Base-by-base conservation (phyloP, 1,140 invertebrate species). In the Drosophila ohnishii region DNA sequence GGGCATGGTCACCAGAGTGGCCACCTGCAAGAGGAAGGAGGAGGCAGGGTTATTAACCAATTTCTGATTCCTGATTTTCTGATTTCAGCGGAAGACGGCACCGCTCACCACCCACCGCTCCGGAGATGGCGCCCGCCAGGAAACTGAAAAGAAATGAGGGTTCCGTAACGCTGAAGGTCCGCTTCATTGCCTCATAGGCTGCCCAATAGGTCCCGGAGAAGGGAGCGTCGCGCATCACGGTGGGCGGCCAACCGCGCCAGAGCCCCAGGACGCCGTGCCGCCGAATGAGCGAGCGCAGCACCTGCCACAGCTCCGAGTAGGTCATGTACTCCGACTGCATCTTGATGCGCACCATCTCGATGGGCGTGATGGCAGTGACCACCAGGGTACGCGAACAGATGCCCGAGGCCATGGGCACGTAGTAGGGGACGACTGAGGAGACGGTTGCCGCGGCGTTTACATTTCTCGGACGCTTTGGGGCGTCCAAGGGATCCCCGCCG, bases 131-230 rank as follows among this genome's bases (percentile, higher is more conserved):
- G 55, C 98, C 98, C 84, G 95, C 95, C 44, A 95, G 75, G 90
- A 99, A 97, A 92, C 96, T 97, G 78, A 97, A 96, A 40, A 93
- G 77, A 92, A 99, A 96, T 44, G 94, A 93, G 28, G 97, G 95
- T 60, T 95, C 92, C 57, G 93, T 86, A 62, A 93, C 90, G 72
- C 93, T 92, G 78, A 93, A 93, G 80, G 92, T 70, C 71, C 92
- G 91, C 92, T 99, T 99, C 28, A 97, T 93, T n/a, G 93, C 93
- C 93, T 99, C 98, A 93, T 99, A 99, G 78, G 93, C 94, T 11
- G 95, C 94, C 98, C 98, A 99, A 92, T 99, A 99, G 76, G 99
- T 94, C 30, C 97, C 97, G 81, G 98, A 99, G 92, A 99, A 99
- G 25, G 99, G 99, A 56, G 99, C 98, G 94, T 99, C 99, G 75